Evolutionary conservation across 2,888 invertebrate species (phyloP), one percentile per base, ranked within the genome.

Genomic region (Mycogona germanica): DNA sequence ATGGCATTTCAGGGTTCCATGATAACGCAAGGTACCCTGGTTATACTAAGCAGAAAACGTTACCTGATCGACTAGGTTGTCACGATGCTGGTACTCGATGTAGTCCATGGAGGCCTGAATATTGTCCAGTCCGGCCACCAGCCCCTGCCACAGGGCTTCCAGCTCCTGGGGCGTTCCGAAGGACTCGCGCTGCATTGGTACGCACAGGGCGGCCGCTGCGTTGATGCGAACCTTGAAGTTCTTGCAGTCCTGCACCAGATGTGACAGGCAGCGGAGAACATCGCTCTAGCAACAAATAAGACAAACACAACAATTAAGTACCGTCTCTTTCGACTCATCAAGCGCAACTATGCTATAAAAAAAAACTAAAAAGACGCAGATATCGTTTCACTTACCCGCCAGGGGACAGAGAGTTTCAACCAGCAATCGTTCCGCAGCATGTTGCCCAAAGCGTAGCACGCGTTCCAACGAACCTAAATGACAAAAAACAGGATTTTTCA

Each of bases 201-300:
- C 56, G 2, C 68, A 62, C 30, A 92, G 67, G 1, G 89, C 87
- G 54, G 78, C 74, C 1, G 86, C 83, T 2, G 89, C 89, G 69
- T 85, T 89, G 56, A 87, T 88, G 29, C 91, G 80, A 5, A 92
- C 92, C 75, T 92, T 92, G 61, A 89, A 84, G 68, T 91, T 91
- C 54, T 79, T 78, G 67, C 84, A 86, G 57, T 79, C 78, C 47
- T 79, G 76, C 0, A 85, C 78, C 19, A 87, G 69, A 17, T 75
- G 73, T 58, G 78, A 78, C 4, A 89, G 61, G 12, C 76, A 76
- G 14, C 76, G 72, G 61, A 84, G 82, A 0, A 87, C 77, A 60
- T 76, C 70, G 29, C 70, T 71, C 81, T 84, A 69, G 38, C 66
- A 64, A 50, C 38, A 19, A 37, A 49, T 29, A 51, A 50, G 7